phyloP scores from a whole-genome alignment of 2,797 vertebrate genomes.

The Xenentodon cancila region DNA sequence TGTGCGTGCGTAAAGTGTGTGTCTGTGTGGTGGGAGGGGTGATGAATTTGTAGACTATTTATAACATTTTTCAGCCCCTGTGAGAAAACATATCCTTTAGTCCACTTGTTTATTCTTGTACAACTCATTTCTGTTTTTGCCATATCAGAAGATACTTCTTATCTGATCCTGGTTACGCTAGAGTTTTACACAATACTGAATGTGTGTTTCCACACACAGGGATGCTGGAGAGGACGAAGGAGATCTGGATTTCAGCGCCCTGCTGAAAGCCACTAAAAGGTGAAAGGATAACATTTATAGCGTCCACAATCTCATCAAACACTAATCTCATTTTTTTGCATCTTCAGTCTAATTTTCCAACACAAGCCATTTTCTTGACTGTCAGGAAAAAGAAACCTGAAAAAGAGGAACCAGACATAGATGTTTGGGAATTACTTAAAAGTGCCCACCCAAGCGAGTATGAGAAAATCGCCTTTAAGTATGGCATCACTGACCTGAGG shows the following conservation, averaged over 20 bases:
- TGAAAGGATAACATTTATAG: conserved; percentile 57
- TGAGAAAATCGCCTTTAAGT: conserved; percentile 91
- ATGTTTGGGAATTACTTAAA: conserved; percentile 90
- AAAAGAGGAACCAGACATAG: conserved; percentile 75
- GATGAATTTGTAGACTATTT: conserved; percentile 20
- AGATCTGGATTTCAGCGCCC: conserved; percentile 89
- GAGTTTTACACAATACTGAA: background rate
- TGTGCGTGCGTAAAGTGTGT: background rate
- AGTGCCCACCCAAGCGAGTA: conserved; percentile 91
- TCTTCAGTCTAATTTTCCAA: background rate
- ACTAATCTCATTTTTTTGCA: background rate
- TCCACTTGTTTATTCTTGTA: background rate
- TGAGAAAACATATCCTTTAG: conserved; percentile 18
- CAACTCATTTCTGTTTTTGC: background rate
- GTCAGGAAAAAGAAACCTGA: conserved; percentile 77
- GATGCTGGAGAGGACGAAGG: conserved; percentile 84
- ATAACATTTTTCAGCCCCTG: conserved; percentile 14
- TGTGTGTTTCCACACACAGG: conserved; percentile 52
- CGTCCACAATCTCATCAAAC: conserved; percentile 8
- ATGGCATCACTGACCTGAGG: conserved; percentile 93
- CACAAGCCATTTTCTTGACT: conserved; percentile 8
- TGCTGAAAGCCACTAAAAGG: conserved; percentile 90
- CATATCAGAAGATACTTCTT: conserved; percentile 14
- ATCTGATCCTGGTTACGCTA: background rate
- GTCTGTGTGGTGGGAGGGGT: background rate